Evolutionary conservation across 92 coral and sea anemone genomes (phyloP), one percentile per base, ranked within the genome.

Genomic region (Anthopleura xanthogrammica): DNA sequence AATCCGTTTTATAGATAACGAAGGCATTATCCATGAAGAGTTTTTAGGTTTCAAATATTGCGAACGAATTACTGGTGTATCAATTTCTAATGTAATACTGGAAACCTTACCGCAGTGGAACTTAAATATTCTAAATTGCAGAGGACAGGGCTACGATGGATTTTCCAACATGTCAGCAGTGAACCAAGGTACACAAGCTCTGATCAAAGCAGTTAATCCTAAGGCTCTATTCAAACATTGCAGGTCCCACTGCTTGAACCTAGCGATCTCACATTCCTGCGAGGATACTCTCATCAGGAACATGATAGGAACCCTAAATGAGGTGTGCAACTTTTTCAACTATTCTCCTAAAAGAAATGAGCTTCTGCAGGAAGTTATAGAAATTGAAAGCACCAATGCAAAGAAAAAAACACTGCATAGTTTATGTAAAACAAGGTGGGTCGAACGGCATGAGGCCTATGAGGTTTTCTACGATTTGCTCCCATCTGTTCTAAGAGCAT

Each of bases 261-360:
- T 86, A 24, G 87, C 80, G 43, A 90, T 90, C 42, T 82, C 74
- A 29, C 92, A 79, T 68, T 86, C 92, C 43, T 90, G 90, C 79
- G 90, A 86, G 71, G 76, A 56, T 56, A 83, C 76, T 62, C 79
- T 90, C 57, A 86, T 83, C 55, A 82, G 85, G 62, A 83, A 90
- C 82, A 86, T 86, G 90, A 79, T 90, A 57, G 87, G 90, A 76
- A 86, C 88, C 36, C 54, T 82, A 80, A 87, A 83, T 87, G 90
- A 83, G 77, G 64, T 78, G 52, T 86, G 79, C 54, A 22, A 2
- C 52, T 85, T 85, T 41, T 88, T 88, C 46, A 83, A 78, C 75
- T 81, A 89, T 79, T 88, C 85, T 16, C 91, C 83, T 9, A 84
- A 84, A 66, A 79, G 88, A 43, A 80, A 75, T 71, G 56, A 79